Evolutionary conservation across 2,888 invertebrate genomes (phyloP).

Genomic region (Antheraea yamamai): DNA sequence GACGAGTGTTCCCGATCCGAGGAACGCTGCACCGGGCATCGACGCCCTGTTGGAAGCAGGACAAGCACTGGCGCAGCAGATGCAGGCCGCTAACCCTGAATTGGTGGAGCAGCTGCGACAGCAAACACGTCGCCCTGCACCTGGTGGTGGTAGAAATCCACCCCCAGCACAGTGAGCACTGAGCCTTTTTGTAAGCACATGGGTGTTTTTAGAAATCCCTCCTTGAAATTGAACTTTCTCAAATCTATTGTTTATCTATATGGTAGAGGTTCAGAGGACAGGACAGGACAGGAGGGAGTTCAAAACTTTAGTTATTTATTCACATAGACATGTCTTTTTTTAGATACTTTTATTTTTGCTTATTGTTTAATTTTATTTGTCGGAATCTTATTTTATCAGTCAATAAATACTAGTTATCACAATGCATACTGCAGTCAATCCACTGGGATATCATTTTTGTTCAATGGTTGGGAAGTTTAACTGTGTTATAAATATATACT

Average conservation of each 20-base stretch:
- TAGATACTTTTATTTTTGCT: slow-evolving; percentile 27
- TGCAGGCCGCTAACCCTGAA: slow-evolving; percentile 91
- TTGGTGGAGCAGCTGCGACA: slow-evolving; percentile 90
- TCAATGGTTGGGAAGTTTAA: background rate
- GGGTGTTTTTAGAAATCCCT: background rate
- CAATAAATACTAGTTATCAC: background rate
- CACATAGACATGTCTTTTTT: background rate
- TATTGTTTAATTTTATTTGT: background rate
- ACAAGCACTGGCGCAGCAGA: slow-evolving; percentile 90
- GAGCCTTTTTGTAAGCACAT: background rate
- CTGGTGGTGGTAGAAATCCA: slow-evolving; percentile 45
- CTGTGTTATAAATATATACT: background rate
- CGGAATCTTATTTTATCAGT: slow-evolving; percentile 27
- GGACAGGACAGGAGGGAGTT: background rate
- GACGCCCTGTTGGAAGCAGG: slow-evolving; percentile 83
- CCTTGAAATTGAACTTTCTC: background rate
- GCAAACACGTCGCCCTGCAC: slow-evolving; percentile 76
- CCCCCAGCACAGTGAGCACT: slow-evolving; percentile 47
- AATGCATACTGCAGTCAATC: background rate
- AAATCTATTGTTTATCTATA: background rate
- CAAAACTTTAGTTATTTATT: slow-evolving; percentile 9
- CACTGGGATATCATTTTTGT: background rate
- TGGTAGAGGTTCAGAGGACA: background rate
- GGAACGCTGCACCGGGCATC: slow-evolving; percentile 80
- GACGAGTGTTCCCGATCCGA: slow-evolving; percentile 70